A percentile compares a stretch with the other conserved stretches of the same genome.
Evolutionary conservation across 1,140 invertebrate genomes (phyloP).

Genomic region (Andricus grossulariae): DNA sequence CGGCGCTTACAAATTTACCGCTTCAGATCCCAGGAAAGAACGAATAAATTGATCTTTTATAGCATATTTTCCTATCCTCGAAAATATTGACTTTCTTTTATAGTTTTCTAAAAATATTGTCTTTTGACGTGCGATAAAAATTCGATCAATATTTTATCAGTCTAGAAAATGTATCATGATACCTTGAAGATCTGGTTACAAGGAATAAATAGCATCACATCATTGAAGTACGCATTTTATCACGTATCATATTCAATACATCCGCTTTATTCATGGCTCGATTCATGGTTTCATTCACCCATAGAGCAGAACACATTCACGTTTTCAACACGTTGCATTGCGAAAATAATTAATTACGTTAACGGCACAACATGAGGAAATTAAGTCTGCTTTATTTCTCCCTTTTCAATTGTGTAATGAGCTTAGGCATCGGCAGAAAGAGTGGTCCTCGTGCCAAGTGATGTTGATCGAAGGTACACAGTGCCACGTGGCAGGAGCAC

Average conservation of each 20-base stretch:
- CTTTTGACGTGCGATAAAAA: background rate
- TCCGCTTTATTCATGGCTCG: slow-evolving; percentile 17
- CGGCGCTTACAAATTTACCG: slow-evolving; percentile 58
- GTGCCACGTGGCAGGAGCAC: slow-evolving; percentile 54
- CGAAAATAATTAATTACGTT: slow-evolving; percentile 13
- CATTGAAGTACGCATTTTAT: background rate
- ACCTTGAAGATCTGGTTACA: background rate
- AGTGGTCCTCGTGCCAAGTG: slow-evolving; percentile 21
- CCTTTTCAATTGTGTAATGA: slow-evolving; percentile 27
- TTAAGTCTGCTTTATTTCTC: slow-evolving; percentile 15
- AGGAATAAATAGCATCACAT: slow-evolving; percentile 13
- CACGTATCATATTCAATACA: slow-evolving; percentile 17
- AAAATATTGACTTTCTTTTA: slow-evolving; percentile 26
- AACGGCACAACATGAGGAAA: background rate
- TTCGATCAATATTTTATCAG: slow-evolving; percentile 31
- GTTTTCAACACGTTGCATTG: background rate
- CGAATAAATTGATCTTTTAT: background rate
- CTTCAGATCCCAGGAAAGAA: slow-evolving; percentile 35
- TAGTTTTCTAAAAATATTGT: background rate
- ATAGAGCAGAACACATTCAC: background rate
- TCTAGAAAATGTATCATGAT: background rate
- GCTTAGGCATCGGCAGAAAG: slow-evolving; percentile 22
- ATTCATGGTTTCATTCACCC: background rate
- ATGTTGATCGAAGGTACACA: slow-evolving; percentile 57
- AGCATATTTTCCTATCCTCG: background rate